These are phyloP conservation scores for Cosmia pyralina DNA, from an alignment of 2,888 invertebrate genomes.

Conservation along the genomic window DNA sequence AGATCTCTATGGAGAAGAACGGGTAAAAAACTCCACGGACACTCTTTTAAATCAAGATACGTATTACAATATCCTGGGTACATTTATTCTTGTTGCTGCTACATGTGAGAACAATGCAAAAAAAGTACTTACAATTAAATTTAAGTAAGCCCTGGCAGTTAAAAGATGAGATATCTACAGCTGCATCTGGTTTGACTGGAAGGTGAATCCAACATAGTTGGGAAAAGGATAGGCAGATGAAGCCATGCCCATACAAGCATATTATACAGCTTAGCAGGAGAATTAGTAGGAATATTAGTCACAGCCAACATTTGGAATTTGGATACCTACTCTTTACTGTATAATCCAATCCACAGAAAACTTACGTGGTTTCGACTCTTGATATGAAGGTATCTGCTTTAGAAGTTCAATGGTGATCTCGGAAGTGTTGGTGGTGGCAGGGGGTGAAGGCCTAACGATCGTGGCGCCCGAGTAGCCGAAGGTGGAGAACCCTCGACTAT, in stretches of 20 bases:
- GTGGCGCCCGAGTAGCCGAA: slow-evolving; percentile 88
- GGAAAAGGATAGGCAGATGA: no score
- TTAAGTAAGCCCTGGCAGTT: no score
- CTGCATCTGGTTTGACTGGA: no score
- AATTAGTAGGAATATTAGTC: slow-evolving; percentile 20
- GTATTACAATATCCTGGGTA: no score
- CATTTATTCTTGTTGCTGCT: no score
- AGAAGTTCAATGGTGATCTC: slow-evolving; percentile 85
- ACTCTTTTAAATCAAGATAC: no score
- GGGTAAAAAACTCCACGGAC: no score
- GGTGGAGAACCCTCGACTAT: slow-evolving; percentile 86
- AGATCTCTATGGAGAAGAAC: no score
- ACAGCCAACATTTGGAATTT: slow-evolving; percentile 19
- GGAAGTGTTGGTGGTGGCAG: slow-evolving; percentile 80
- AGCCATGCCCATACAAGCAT: not conserved
- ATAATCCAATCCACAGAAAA: slow-evolving; percentile 51
- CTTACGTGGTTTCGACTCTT: slow-evolving; percentile 80
- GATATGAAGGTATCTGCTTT: slow-evolving; percentile 75
- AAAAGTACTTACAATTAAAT: no score
- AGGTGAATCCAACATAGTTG: no score
- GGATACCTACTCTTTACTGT: slow-evolving; percentile 36
- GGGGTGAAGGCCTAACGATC: slow-evolving; percentile 82
- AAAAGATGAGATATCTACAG: no score
- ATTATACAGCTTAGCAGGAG: not conserved
- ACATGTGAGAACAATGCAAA: no score